Base-by-base conservation (phyloP, 1,140 invertebrate species). In the Drosophila rufa region DNA sequence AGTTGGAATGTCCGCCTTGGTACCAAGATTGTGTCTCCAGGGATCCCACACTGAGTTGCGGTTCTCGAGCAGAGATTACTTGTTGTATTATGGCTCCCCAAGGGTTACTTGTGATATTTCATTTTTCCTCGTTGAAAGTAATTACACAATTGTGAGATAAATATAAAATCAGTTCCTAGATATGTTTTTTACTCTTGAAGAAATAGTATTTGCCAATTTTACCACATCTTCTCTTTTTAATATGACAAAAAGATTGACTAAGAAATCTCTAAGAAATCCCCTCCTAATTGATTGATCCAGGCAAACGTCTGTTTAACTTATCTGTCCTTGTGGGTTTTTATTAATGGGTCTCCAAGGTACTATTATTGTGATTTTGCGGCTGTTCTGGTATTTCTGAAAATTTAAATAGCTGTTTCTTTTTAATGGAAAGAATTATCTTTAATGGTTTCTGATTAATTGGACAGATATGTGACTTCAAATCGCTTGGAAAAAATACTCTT, bases 21-120 rank as follows among this genome's bases (percentile, higher is more conserved):
- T 4, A 25, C 14, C 17, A 19, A 67, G 66, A 68, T 50, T 50
- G 27, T 15, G 25, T 43, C 66, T 42, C 62, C 19, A 27, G 66
- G 66, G 62, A 68, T 15, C 22, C 3, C 22, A 25, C 40, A 25
- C 25, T n/a, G 12, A 17, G 17, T 4, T 64, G 59, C 25, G 50
- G 6, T 50, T 17, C 40, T 17, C 30, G 33, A 47, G 8, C 19
- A 27, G 8, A 38, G 56, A 64, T 42, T 64, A 25, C 8, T 22
- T 27, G 7, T n/a, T 19, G 14, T 42, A 9, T 30, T 40, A 67
- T 48, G 65, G 11, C 8, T 19, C 65, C 46, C 61, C 15, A 42
- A 15, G 62, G 61, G 19, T 14, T 45, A 58, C 14, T 55, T 40
- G 8, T 57, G 56, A 65, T 43, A 65, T 60, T 17, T 36, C n/a